Conservation (phyloP, 2,113 vertebrate genomes). For the Atractosteus spatula region DNA sequence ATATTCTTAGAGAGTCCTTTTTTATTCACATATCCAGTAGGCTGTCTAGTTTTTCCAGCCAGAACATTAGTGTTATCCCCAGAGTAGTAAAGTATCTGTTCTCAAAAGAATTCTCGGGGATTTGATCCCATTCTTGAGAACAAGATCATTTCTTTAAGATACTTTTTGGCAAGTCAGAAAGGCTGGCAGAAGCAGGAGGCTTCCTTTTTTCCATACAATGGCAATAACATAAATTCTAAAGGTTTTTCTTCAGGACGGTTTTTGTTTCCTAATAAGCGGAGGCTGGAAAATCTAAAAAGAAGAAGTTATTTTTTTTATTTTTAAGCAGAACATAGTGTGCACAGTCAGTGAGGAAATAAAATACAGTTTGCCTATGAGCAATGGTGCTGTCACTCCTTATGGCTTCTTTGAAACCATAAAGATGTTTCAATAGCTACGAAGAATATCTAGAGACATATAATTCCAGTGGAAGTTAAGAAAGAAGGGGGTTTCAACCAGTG, state of each 20-base stretch:
- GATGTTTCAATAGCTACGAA: slow-evolving; percentile 18
- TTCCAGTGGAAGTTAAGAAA: slow-evolving; percentile 11
- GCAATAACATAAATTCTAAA: slow-evolving; percentile 7
- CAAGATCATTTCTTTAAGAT: slow-evolving; percentile 20
- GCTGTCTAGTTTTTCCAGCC: background rate
- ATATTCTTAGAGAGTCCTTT: background rate
- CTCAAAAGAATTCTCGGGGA: slow-evolving; percentile 19
- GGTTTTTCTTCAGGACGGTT: background rate
- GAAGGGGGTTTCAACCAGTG: slow-evolving; percentile 18
- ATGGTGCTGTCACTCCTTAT: slow-evolving; percentile 29
- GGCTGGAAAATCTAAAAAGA: background rate
- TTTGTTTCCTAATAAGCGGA: background rate
- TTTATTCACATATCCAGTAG: slow-evolving; percentile 17
- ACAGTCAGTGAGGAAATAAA: background rate
- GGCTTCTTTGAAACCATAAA: slow-evolving; percentile 29
- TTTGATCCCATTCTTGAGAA: slow-evolving; percentile 21
- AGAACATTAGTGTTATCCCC: slow-evolving; percentile 9
- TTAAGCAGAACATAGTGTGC: background rate
- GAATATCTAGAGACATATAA: slow-evolving; percentile 24
- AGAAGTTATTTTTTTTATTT: background rate
- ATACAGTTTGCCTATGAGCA: slow-evolving; percentile 5
- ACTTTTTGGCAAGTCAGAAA: slow-evolving; percentile 20
- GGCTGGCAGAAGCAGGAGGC: slow-evolving; percentile 1
- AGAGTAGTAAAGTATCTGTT: slow-evolving; percentile 18
- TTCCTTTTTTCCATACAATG: background rate